Percentiles rank a stretch among this genome's conserved stretches.
These are phyloP conservation scores for Acanthochromis polyacanthus DNA, from an alignment of 2,113 vertebrate species.

Conservation along the genomic window DNA sequence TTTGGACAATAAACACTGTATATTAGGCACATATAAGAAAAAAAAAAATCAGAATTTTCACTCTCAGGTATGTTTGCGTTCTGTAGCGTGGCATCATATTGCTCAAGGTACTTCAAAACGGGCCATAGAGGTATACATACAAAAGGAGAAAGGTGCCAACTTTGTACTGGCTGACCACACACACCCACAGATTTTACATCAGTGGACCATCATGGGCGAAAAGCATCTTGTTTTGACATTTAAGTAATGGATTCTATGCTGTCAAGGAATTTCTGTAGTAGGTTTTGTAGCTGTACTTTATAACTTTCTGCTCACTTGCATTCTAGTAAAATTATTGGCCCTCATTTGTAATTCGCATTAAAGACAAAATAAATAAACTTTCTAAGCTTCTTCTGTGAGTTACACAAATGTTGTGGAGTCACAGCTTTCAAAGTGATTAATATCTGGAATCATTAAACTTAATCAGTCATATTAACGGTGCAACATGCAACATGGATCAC, in stretches of 20 bases:
- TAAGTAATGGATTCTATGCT: not conserved
- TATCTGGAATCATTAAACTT: not conserved
- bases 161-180: not conserved
- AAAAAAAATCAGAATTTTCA: constrained; percentile 15
- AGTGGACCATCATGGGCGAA: not conserved
- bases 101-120: constrained; percentile 14
- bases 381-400: not conserved
- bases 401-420: not conserved
- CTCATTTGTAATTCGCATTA: not conserved
- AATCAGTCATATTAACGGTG: constrained; percentile 3
- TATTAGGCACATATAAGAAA: constrained; percentile 26
- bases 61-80: constrained; percentile 11
- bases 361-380: not conserved
- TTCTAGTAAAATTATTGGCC: not conserved
- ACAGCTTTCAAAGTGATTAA: not conserved
- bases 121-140: constrained; percentile 1
- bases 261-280: not conserved
- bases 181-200: constrained; percentile 13
- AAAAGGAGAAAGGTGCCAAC: not conserved
- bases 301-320: not conserved
- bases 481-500: constrained; percentile 31
- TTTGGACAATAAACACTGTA: constrained; percentile 22
- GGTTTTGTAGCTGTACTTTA: not conserved
- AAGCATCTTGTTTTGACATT: not conserved
- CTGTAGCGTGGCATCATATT: not conserved